phyloP scores from a whole-genome alignment of 2,888 invertebrate genomes.

The Diadegma fenestrale region DNA sequence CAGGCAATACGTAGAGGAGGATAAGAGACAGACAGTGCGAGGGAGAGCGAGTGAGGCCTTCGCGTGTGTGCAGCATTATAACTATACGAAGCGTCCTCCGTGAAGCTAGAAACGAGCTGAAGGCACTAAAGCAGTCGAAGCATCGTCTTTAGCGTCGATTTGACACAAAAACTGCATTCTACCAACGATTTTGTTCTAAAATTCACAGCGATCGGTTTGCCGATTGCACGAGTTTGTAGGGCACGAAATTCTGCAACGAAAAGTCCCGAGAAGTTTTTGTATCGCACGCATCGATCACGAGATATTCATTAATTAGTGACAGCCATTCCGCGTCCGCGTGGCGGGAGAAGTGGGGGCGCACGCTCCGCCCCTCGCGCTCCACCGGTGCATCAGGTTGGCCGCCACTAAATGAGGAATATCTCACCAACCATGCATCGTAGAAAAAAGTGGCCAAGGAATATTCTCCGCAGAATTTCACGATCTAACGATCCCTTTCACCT shows the following conservation, averaged over 20 bases:
- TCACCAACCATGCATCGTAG: not conserved
- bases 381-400: not conserved
- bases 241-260: not conserved
- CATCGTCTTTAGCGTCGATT: slow-evolving; percentile 9
- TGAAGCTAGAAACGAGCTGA: slow-evolving; percentile 10
- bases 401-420: not conserved
- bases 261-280: not conserved
- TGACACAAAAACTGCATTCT: not conserved
- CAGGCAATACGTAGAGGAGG: slow-evolving; percentile 69
- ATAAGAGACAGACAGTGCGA: slow-evolving; percentile 31
- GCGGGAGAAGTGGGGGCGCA: not conserved
- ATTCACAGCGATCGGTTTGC: not conserved
- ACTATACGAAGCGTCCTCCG: slow-evolving; percentile 17
- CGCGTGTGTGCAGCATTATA: slow-evolving; percentile 55
- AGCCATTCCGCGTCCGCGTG: not conserved
- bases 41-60: slow-evolving; percentile 74
- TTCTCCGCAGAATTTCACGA: slow-evolving; percentile 11
- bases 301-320: not conserved
- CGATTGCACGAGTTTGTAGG: not conserved
- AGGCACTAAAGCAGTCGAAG: slow-evolving; percentile 25
- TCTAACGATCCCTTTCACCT: not conserved
- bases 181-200: not conserved
- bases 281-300: not conserved
- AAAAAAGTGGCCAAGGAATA: not conserved
- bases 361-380: not conserved